A percentile compares a stretch with the other conserved stretches of the same genome.
phyloP scores from a whole-genome alignment of 2,888 invertebrate genomes.

The Scaeva pyrastri region DNA sequence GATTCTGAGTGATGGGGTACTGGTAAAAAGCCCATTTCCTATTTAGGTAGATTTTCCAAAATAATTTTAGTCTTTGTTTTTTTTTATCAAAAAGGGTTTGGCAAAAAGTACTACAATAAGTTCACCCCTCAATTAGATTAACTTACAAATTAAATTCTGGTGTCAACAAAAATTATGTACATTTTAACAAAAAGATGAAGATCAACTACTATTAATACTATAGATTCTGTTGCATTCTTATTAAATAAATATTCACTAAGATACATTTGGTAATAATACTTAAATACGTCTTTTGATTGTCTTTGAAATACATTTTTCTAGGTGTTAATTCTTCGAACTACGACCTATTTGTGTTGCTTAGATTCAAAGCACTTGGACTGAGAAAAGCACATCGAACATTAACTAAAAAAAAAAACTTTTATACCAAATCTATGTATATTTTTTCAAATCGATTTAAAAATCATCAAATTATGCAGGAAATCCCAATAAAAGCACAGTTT shows the following conservation, averaged over 20 bases:
- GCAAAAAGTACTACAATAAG: background rate
- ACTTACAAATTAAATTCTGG: background rate
- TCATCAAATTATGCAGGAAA: too few species aligned
- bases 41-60: background rate
- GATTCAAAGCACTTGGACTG: too few species aligned
- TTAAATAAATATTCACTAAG: slow-evolving; percentile 18
- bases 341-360: too few species aligned
- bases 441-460: too few species aligned
- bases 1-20: slow-evolving; percentile 80
- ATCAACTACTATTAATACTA: slow-evolving; percentile 2
- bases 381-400: too few species aligned
- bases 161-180: slow-evolving; percentile 12
- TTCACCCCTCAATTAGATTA: background rate
- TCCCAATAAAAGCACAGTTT: too few species aligned
- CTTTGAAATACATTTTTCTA: background rate
- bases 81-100: background rate
- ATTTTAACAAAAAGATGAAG: slow-evolving; percentile 4
- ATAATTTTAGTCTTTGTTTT: background rate
- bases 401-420: too few species aligned
- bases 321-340: background rate
- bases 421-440: too few species aligned
- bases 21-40: background rate
- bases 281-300: background rate
- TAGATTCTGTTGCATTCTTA: slow-evolving; percentile 4
- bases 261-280: background rate